These are phyloP conservation scores for Zophobas morio DNA, from an alignment of 1,140 invertebrate genomes.

Conservation along the genomic window DNA sequence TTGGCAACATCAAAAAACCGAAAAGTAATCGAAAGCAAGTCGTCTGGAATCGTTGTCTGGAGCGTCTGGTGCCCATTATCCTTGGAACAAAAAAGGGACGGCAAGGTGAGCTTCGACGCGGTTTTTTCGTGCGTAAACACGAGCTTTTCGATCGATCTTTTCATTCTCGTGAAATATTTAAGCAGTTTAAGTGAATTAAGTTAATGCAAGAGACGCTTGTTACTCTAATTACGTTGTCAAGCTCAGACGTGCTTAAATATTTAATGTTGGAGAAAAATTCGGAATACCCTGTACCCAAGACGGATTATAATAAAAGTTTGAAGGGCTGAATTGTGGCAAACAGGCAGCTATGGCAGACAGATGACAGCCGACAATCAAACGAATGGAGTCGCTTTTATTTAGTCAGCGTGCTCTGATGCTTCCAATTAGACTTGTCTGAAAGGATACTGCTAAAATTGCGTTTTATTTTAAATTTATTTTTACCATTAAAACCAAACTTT, in stretches of 20 bases:
- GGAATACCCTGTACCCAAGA: slow-evolving; percentile 19
- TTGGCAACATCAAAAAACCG: slow-evolving; percentile 32
- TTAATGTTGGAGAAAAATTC: slow-evolving; percentile 29
- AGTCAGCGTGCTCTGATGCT: slow-evolving; percentile 13
- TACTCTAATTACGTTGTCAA: slow-evolving; percentile 35
- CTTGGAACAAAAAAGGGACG: neutral
- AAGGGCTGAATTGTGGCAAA: slow-evolving; percentile 15
- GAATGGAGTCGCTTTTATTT: slow-evolving; percentile 31
- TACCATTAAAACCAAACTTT: too few relatives aligned
- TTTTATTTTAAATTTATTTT: neutral
- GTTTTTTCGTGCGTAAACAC: slow-evolving; percentile 3
- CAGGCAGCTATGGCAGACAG: slow-evolving; percentile 25
- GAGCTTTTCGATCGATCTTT: slow-evolving; percentile 16
- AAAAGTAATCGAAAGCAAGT: slow-evolving; percentile 22
- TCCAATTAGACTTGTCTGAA: neutral
- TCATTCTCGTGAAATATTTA: slow-evolving; percentile 14
- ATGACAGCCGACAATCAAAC: slow-evolving; percentile 36
- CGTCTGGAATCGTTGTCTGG: neutral
- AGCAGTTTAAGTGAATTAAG: slow-evolving; percentile 38
- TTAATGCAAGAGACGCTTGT: slow-evolving; percentile 29
- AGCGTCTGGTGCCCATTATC: slow-evolving; percentile 4
- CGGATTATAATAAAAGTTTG: slow-evolving; percentile 37
- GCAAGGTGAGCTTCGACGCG: neutral
- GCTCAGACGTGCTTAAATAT: slow-evolving; percentile 39
- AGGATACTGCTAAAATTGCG: neutral